Base-by-base conservation (phyloP, 2,797 vertebrate genomes). In the Rhadinocentrus ornatus region DNA sequence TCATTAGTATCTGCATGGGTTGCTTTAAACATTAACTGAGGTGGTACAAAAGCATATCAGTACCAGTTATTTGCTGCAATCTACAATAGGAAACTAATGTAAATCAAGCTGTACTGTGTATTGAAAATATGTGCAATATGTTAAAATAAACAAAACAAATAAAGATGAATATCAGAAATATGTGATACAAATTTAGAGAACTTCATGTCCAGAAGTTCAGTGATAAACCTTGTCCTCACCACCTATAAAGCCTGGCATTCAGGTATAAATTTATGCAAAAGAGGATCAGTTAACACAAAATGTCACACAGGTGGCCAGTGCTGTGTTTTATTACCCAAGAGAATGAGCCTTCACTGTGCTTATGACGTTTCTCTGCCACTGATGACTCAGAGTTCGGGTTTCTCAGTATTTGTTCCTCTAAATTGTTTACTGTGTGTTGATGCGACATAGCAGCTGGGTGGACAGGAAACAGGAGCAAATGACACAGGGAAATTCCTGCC, bases 351-450 rank as follows among this genome's bases (percentile, higher is more conserved):
- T 29, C 29, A 86, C 66, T 66, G 44, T 65, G 81, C 66, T 89
- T 84, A 86, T 66, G 93, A 94, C 90, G 91, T 92, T 86, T 87
- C 86, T 80, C 69, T 12, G 73, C 71, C 66, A 24, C 52, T 39
- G 75, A 85, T 94, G 93, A 95, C 91, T 93, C 93, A 95, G 86
- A 89, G 92, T 88, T 92, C 84, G 80, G 87, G 91, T 92, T 94
- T 92, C 89, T 88, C 88, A 87, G 86, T 88, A 89, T 94, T 94
- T 95, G 93, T 94, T 94, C 94, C 90, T 91, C 90, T 92, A 93
- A 92, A 94, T 93, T 93, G 94, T 93, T 95, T 93, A 92, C 89
- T 68, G 73, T 81, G 83, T 37, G 44, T 57, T 83, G 81, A 89
- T 89, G 88, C 73, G 85, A 87, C 86, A 78, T 54, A 81, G 89